phyloP scores from a whole-genome alignment of 2,113 vertebrate species.

The Connochaetes taurinus region DNA sequence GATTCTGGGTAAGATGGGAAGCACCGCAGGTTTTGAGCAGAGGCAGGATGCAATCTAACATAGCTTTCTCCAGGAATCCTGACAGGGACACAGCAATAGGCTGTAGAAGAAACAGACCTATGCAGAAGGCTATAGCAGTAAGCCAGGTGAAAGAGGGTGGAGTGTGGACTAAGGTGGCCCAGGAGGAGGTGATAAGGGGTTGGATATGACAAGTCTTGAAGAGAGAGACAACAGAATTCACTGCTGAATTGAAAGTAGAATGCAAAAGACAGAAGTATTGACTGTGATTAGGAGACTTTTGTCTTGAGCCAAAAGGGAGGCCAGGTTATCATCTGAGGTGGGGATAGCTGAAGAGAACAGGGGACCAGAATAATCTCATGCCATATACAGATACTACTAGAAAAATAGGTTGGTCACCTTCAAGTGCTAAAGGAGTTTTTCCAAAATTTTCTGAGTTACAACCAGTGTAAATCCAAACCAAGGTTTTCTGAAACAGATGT shows the following conservation, averaged over 20 bases:
- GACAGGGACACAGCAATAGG: background rate
- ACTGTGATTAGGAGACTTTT: background rate
- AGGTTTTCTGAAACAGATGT: background rate
- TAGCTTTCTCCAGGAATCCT: background rate
- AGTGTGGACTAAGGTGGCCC: background rate
- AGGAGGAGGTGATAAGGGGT: background rate
- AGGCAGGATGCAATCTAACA: background rate
- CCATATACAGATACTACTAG: background rate
- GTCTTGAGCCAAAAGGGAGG: background rate
- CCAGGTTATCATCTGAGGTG: background rate
- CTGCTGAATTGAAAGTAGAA: background rate
- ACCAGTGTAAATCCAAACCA: background rate
- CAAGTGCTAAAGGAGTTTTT: background rate
- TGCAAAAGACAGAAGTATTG: background rate
- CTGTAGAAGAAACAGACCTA: background rate
- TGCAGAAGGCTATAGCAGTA: background rate
- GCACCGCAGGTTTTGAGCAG: background rate
- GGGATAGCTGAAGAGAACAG: background rate
- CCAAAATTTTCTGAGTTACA: background rate
- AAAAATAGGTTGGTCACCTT: background rate
- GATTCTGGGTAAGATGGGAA: background rate
- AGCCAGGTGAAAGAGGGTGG: background rate
- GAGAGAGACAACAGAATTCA: background rate
- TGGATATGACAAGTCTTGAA: background rate
- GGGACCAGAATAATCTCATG: background rate